A percentile compares a stretch with the other conserved stretches of the same genome.
phyloP scores from a whole-genome alignment of 1,140 invertebrate species.

The Lanistes nyassanus region DNA sequence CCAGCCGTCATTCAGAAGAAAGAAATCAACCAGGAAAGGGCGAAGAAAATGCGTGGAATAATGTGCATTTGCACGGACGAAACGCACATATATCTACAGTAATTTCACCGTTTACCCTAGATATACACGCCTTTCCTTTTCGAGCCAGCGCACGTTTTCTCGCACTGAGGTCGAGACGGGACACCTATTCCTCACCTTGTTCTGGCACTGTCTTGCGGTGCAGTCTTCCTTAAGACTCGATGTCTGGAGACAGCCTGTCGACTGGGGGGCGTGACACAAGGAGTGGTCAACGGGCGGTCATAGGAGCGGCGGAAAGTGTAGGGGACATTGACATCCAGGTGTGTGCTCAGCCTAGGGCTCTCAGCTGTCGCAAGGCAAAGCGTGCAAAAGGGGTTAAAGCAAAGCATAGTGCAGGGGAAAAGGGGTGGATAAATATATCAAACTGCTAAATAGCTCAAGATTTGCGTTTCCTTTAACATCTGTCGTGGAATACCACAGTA shows the following conservation, averaged over 20 bases:
- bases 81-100: background rate
- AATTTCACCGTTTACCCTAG: background rate
- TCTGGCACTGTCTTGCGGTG: background rate
- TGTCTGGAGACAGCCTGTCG: background rate
- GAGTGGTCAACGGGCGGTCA: constrained; percentile 38
- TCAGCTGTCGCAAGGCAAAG: constrained; percentile 45
- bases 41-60: no score
- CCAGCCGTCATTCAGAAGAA: no score
- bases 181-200: background rate
- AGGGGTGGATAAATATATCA: background rate
- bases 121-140: background rate
- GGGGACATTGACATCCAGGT: constrained; percentile 49
- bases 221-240: background rate
- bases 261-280: background rate
- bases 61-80: no score
- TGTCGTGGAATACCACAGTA: no score
- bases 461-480: no score
- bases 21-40: no score
- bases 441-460: no score
- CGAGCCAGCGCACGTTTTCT: no score
- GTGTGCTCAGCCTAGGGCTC: constrained; percentile 48
- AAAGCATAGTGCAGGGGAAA: background rate
- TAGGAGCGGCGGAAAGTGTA: constrained; percentile 50
- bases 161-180: background rate
- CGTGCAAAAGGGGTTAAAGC: background rate